These are phyloP conservation scores for Hesperia comma DNA, from an alignment of 2,888 invertebrate genomes.

Conservation along the genomic window DNA sequence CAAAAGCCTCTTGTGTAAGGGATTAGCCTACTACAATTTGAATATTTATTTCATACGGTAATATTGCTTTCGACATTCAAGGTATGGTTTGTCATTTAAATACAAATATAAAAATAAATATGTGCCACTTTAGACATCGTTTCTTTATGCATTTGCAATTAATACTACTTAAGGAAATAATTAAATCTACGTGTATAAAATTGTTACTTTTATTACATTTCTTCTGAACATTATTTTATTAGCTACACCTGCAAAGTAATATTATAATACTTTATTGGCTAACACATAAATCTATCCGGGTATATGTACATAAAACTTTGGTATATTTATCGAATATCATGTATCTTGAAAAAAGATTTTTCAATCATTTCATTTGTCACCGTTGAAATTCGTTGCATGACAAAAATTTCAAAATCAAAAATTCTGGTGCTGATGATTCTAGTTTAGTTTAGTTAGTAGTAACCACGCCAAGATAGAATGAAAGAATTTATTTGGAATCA, in stretches of 20 bases:
- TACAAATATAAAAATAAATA: conserved; percentile 45
- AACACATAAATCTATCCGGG: conserved; percentile 1
- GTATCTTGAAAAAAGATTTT: no score
- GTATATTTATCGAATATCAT: conserved; percentile 3
- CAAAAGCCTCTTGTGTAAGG: background rate
- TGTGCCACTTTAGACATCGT: conserved; percentile 37
- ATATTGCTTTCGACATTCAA: conserved; percentile 22
- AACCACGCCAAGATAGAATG: no score
- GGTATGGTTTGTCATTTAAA: conserved; percentile 10
- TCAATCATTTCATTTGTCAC: no score
- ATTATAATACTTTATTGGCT: conserved; percentile 14
- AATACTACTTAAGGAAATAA: conserved; percentile 47
- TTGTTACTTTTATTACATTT: conserved; percentile 25
- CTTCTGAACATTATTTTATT: background rate
- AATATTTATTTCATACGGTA: conserved; percentile 9
- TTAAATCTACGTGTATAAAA: conserved; percentile 55
- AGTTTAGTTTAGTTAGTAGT: no score
- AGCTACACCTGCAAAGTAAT: conserved; percentile 19
- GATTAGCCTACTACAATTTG: background rate
- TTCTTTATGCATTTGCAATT: conserved; percentile 42
- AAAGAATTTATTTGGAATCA: no score
- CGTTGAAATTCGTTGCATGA: no score
- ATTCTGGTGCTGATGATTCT: no score
- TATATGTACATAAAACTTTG: conserved; percentile 14
- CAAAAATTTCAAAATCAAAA: no score